Conservation (phyloP, 1,140 invertebrate genomes). For the Aporrectodea caliginosa region DNA sequence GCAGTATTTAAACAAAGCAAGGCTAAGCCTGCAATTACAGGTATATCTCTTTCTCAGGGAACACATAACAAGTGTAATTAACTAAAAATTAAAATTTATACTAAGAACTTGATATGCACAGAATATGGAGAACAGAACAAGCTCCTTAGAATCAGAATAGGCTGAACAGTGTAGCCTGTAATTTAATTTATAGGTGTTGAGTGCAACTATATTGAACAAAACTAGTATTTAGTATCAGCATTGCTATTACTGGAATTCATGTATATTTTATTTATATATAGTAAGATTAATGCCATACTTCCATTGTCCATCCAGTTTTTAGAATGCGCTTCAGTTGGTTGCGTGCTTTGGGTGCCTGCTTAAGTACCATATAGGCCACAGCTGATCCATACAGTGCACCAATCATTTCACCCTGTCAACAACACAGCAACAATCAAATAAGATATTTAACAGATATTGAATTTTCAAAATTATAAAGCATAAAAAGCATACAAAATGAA, state of each 20-base stretch:
- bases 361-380: slow-evolving; percentile 78
- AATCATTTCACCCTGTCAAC: slow-evolving; percentile 66
- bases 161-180: neutral
- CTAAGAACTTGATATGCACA: neutral
- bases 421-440: no score
- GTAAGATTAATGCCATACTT: slow-evolving; percentile 34
- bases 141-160: neutral
- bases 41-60: no score
- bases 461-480: no score
- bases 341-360: slow-evolving; percentile 80
- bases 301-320: slow-evolving; percentile 72
- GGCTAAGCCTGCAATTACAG: neutral
- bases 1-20: neutral
- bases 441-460: no score
- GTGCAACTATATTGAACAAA: neutral
- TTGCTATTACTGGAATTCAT: neutral
- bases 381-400: slow-evolving; percentile 85
- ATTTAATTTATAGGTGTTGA: neutral
- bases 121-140: neutral
- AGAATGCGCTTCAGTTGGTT: slow-evolving; percentile 86
- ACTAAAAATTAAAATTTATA: no score
- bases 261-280: no score
- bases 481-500: no score
- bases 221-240: neutral
- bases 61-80: no score